Evolutionary conservation across 2,888 invertebrate species (phyloP).

Genomic region (Campopleginae sp.): DNA sequence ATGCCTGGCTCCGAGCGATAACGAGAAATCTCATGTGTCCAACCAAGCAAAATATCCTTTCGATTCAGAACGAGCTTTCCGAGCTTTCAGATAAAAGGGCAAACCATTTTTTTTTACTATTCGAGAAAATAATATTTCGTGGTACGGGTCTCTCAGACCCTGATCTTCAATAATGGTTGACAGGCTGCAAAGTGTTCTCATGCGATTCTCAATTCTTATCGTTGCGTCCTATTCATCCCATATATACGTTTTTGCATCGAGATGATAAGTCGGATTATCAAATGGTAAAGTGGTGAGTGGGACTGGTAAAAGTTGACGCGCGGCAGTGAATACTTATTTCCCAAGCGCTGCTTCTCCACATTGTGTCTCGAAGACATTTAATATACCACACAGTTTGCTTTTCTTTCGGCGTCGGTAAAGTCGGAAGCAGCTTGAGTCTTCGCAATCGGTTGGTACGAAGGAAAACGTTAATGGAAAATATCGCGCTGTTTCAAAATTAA

Average conservation of each 20-base stretch:
- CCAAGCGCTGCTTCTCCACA: slow-evolving; percentile 3
- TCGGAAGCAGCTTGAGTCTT: slow-evolving; percentile 5
- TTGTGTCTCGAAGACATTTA: background rate
- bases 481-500: slow-evolving; percentile 22
- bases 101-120: too few species aligned
- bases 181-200: background rate
- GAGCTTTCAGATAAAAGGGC: background rate
- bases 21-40: slow-evolving; percentile 54
- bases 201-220: background rate
- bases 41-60: background rate
- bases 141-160: background rate
- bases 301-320: slow-evolving; percentile 26
- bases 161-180: background rate
- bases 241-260: background rate
- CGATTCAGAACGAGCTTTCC: background rate
- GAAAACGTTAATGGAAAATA: slow-evolving; percentile 30
- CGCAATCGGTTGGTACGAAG: slow-evolving; percentile 38
- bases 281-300: slow-evolving; percentile 48
- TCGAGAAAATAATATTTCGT: background rate
- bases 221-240: background rate
- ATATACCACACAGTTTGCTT: slow-evolving; percentile 21
- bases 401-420: slow-evolving; percentile 52
- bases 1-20: slow-evolving; percentile 57
- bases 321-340: slow-evolving; percentile 41
- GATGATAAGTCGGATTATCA: slow-evolving; percentile 58